phyloP scores from a whole-genome alignment of 2,888 invertebrate genomes.

The Stegana nigrithorax region DNA sequence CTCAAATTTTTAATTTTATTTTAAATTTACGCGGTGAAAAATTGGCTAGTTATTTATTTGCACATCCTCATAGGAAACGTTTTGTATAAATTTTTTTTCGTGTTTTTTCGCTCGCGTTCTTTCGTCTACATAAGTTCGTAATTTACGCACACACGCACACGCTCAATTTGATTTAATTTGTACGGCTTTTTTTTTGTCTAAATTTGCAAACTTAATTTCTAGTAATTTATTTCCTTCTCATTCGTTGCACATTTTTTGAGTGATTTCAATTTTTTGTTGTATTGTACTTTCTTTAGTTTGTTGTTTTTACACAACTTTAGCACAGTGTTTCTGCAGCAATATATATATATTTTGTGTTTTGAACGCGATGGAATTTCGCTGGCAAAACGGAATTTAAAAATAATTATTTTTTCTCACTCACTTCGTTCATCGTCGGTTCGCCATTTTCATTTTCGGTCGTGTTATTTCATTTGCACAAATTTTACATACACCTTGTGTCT shows the following conservation, averaged over 20 bases:
- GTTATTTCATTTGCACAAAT: no score
- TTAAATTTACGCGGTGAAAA: neutral
- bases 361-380: conserved; percentile 60
- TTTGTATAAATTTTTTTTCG: neutral
- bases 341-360: neutral
- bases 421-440: conserved; percentile 61
- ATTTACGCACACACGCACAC: conserved; percentile 29
- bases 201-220: conserved; percentile 32
- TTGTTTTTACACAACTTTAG: conserved; percentile 17
- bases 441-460: conserved; percentile 48
- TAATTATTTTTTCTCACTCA: conserved; percentile 63
- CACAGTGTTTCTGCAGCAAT: neutral
- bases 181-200: neutral
- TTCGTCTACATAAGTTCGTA: conserved; percentile 23
- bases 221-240: neutral
- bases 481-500: no score
- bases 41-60: no score
- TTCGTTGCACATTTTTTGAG: conserved; percentile 15
- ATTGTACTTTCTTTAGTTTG: neutral
- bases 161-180: neutral
- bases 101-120: neutral
- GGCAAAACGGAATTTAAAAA: conserved; percentile 65
- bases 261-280: neutral
- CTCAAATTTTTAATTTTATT: neutral
- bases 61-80: conserved; percentile 36